phyloP scores from a whole-genome alignment of 2,113 vertebrate species.

The Dipodomys spectabilis region DNA sequence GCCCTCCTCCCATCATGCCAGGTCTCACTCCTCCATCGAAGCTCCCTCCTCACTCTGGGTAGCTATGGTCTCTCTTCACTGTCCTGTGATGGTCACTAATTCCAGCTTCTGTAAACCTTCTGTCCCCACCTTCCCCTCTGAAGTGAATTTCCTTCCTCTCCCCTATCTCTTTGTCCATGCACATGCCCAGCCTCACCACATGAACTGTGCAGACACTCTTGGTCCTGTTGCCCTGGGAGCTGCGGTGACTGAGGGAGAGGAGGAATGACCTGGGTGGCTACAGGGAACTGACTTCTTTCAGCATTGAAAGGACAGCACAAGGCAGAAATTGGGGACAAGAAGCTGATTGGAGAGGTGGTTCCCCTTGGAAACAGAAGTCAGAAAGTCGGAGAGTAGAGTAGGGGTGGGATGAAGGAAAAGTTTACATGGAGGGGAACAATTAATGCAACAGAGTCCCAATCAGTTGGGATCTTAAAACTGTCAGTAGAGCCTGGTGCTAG shows the following conservation, averaged over 20 bases:
- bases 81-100: neutral
- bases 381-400: too few relatives aligned
- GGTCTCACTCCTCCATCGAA: neutral
- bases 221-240: too few relatives aligned
- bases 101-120: neutral
- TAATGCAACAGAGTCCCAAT: neutral
- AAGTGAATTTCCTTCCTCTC: neutral
- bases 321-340: neutral
- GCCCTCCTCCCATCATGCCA: too few relatives aligned
- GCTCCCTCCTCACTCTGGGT: neutral
- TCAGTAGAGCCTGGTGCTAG: too few relatives aligned
- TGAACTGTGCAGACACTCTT: neutral
- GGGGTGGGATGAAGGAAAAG: neutral
- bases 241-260: too few relatives aligned
- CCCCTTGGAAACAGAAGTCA: neutral
- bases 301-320: neutral
- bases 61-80: neutral
- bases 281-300: neutral
- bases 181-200: neutral
- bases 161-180: neutral
- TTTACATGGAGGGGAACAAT: neutral
- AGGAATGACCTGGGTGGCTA: too few relatives aligned
- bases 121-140: neutral
- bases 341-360: neutral
- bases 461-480: neutral